These are phyloP conservation scores for Cynoglossus semilaevis DNA, from an alignment of 2,113 vertebrate genomes.

Conservation along the genomic window DNA sequence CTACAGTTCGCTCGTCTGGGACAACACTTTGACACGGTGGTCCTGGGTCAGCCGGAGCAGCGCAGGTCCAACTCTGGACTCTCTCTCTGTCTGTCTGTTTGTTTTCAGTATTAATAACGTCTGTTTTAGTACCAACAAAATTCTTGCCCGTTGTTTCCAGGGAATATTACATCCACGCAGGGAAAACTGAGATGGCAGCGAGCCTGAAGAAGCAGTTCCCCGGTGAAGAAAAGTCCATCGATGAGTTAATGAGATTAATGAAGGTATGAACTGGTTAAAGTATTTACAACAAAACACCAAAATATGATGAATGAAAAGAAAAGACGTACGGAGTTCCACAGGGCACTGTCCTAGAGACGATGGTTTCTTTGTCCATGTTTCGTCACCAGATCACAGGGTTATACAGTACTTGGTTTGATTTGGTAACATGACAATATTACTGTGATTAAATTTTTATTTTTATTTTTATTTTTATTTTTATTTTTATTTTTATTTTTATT, in stretches of 20 bases:
- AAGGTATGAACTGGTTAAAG: conserved; percentile 67
- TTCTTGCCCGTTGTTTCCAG: conserved; percentile 22
- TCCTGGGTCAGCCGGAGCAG: conserved; percentile 57
- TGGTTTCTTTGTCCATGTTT: background rate
- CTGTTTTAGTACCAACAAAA: background rate
- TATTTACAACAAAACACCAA: background rate
- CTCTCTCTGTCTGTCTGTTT: background rate
- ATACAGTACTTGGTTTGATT: background rate
- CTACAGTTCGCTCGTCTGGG: conserved; percentile 77
- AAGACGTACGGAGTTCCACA: background rate
- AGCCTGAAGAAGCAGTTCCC: conserved; percentile 80
- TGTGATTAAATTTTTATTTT: no score
- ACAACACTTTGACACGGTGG: conserved; percentile 78
- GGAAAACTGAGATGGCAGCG: conserved; percentile 74
- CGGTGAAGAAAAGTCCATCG: conserved; percentile 72
- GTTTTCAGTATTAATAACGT: background rate
- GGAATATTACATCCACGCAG: conserved; percentile 70
- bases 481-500: no score
- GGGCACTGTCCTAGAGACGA: background rate
- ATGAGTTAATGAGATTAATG: conserved; percentile 78
- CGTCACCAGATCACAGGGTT: background rate
- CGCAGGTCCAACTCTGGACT: conserved; percentile 31
- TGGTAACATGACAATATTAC: no score
- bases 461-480: no score
- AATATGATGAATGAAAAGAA: background rate